Base-by-base conservation (phyloP, 2,888 invertebrate genomes). In the Ectemnius lituratus region DNA sequence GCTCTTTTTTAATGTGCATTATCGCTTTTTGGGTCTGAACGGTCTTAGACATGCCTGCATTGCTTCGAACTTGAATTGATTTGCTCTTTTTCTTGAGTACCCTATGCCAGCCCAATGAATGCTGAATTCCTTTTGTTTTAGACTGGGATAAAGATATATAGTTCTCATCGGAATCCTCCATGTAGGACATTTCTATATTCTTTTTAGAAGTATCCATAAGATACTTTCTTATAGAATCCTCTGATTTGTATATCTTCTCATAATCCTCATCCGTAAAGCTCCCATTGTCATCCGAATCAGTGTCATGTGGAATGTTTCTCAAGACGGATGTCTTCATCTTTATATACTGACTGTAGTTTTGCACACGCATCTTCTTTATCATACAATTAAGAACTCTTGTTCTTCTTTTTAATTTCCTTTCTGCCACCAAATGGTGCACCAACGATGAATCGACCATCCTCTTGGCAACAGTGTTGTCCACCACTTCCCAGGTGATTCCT, bases 381-480 rank as follows among this genome's bases (percentile, higher is more conserved):
- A 67, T 57, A 11, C 11, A 4, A 59, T 86, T 86, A n/a, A 84
- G 62, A 23, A 70, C 16, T 67, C 76, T 81, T 1, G 82, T 84
- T 49, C 73, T 76, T 13, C 57, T 75, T 57, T 45, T 57, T 13
- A 85, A 64, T 62, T 57, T 81, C 67, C 57, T 77, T 4, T 8
- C 27, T 20, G 52, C 28, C 4, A 59, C 23, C 2, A 84, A 70
- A 28, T 73, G 73, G 23, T 84, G 82, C 14, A 64, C 37, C 2
- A 80, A 63, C 2, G 79, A 83, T 4, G 27, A 70, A 20, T 79
- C 60, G 2, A 66, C 60, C 70, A 79, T 75, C 64, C 78, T 81
- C 0, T 47, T 5, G 0, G 27, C 6, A 4, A 81, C 79, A 2
- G 28, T 59, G 46, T 82, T 85, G 0, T 63, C 13, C 1, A 79